These are phyloP conservation scores for Manis crassicaudata DNA, from an alignment of 2,797 vertebrate genomes.

Conservation along the genomic window DNA sequence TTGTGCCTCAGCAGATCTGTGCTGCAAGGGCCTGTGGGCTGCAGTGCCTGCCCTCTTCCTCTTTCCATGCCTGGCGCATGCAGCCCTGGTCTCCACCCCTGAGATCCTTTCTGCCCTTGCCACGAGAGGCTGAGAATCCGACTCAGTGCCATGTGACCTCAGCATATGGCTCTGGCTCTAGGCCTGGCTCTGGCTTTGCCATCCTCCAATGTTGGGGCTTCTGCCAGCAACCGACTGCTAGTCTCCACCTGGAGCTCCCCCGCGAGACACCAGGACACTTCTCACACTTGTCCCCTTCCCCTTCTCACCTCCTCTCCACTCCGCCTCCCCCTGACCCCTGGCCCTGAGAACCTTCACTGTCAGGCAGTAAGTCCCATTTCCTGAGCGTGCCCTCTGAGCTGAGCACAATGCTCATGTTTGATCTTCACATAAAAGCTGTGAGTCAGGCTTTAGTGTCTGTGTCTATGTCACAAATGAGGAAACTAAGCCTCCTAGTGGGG, in stretches of 20 bases:
- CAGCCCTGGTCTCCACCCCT: not conserved
- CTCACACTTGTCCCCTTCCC: not conserved
- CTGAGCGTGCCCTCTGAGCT: not conserved
- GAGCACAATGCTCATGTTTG: not conserved
- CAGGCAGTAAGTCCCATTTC: not conserved
- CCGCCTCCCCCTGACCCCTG: not conserved
- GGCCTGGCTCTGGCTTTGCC: not conserved
- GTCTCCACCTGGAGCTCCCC: not conserved
- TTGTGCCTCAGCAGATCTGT: not conserved
- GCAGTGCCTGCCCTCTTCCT: not conserved
- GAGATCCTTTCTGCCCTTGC: not conserved
- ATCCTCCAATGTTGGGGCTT: not conserved
- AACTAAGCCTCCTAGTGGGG: not conserved
- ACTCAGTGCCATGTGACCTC: too few relatives aligned
- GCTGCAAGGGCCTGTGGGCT: not conserved
- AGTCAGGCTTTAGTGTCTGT: not conserved
- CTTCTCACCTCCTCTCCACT: not conserved
- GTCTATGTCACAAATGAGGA: not conserved
- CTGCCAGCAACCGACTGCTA: not conserved
- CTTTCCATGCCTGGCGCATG: fast-evolving
- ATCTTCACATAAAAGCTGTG: not conserved
- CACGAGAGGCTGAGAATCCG: not conserved
- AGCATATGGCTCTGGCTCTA: not conserved
- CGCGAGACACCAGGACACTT: not conserved
- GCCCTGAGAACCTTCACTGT: not conserved